Base-by-base conservation (phyloP, 2,888 invertebrate genomes). In the Caenorhabditis sinica region DNA sequence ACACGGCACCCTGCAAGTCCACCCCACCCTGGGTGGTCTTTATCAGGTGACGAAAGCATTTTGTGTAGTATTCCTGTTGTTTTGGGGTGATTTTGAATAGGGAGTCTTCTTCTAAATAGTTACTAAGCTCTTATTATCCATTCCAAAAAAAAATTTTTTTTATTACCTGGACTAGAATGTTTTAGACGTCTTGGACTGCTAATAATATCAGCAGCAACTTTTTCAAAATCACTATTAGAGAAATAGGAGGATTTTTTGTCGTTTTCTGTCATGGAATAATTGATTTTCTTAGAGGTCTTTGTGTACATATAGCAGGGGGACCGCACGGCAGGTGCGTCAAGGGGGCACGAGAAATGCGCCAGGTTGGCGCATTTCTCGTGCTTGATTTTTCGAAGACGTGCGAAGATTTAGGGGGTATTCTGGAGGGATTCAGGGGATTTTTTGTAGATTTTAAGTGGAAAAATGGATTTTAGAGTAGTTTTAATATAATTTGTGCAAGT, bases 41-140 rank as follows among this genome's bases (percentile, higher is more conserved):
- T 40, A 90, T 86, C 23, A 92, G 79, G 53, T 90, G 89, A 36
- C 87, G 75, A 84, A 92, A 92, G 80, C 91, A 90, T 66, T 90
- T 89, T 11, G 85, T 86, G 83, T 92, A 92, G 81, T 92, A 92
- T 58, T 89, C 89, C n/a, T 88, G 81, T 80, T 92, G 92, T 60
- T 91, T 91, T 2, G 86, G 84, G 3, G 89, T 90, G 71, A 92
- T 90, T 69, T 88, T 87, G 79, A 90, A 92, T 11, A 91, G 81
- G 43, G 77, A 77, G 65, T 86, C 84, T 13, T 83, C 75, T 13
- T 58, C 63, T 82, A 56, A 49, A 20, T n/a, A n/a, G n/a, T n/a
- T n/a, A n/a, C n/a, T n/a, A n/a, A n/a, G n/a, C n/a, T n/a, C n/a
- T n/a, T n/a, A n/a, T n/a, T n/a, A n/a, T n/a, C n/a, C n/a, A n/a